Evolutionary conservation across 2,797 vertebrate species (phyloP), one percentile per base, ranked within the genome.

Genomic region (Oryzias sinensis): DNA sequence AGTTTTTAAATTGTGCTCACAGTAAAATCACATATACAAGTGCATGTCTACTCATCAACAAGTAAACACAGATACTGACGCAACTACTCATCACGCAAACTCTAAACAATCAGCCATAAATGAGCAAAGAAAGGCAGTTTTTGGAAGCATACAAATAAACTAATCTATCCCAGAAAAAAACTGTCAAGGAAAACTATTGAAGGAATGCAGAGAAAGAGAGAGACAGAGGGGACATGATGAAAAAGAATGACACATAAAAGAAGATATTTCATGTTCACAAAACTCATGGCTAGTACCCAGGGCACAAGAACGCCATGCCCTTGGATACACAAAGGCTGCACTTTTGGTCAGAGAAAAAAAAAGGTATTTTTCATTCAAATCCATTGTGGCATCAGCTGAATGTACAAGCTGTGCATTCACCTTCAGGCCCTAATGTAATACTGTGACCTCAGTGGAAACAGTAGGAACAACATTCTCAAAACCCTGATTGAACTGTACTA

Each of bases 191-290:
- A 87, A 85, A 74, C 72, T 59, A 73, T 59, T 86, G 66, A 67
- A 77, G 57, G 62, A 70, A 65, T 78, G 67, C 40, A 4, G 43
- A 72, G 56, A 80, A 78, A 74, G 66, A 79, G 51, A 83, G 72
- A 84, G 73, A 80, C 72, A 79, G 62, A 77, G 66, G 56, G 50
- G 74, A 49, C 58, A 80, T 79, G 83, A 83, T 79, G 83, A 76
- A 86, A 84, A 82, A 37, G 86, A 87, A 77, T 66, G 57, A 74
- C 69, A 81, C 68, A 87, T 84, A 88, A 89, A 89, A 83, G 76
- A 87, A 88, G 77, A 83, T 83, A 89, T 89, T 89, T 89, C 77
- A 85, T 83, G 79, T 89, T 85, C 79, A 85, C 70, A 78, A 79
- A 88, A 85, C 68, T 83, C 68, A 71, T 41, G 43, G 81, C 78